These are phyloP conservation scores for Eupeodes luniger DNA, from an alignment of 2,888 invertebrate species.

Conservation along the genomic window DNA sequence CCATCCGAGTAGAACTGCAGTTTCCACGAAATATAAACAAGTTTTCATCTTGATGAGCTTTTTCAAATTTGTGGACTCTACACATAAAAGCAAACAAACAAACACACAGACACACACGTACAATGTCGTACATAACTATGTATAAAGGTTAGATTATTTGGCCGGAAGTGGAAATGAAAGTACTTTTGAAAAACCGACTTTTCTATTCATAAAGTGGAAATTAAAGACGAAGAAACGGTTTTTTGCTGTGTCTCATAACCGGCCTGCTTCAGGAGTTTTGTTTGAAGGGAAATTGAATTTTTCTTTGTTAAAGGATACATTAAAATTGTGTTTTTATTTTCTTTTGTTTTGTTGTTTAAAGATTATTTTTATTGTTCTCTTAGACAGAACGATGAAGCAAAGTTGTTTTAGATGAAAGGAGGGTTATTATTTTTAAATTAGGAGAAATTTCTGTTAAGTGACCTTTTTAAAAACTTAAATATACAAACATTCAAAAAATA, in stretches of 20 bases:
- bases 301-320: neutral
- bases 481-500: too few relatives aligned
- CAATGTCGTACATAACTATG: neutral
- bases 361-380: neutral
- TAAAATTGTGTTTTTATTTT: neutral
- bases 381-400: neutral
- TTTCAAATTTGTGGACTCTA: constrained; percentile 22
- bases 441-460: too few relatives aligned
- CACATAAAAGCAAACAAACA: neutral
- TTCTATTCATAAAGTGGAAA: constrained; percentile 35
- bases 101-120: neutral
- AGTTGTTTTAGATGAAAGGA: neutral
- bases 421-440: neutral
- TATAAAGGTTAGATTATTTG: neutral
- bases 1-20: neutral
- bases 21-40: constrained; percentile 26
- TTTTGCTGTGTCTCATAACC: neutral
- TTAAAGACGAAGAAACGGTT: neutral
- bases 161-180: constrained; percentile 28
- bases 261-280: neutral
- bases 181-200: constrained; percentile 24
- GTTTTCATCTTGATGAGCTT: constrained; percentile 35
- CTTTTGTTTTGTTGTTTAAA: neutral
- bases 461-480: too few relatives aligned
- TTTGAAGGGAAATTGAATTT: constrained; percentile 11